Evolutionary conservation across 2,797 vertebrate genomes (phyloP), one percentile per base, ranked within the genome.

Genomic region (Coendou prehensilis): DNA sequence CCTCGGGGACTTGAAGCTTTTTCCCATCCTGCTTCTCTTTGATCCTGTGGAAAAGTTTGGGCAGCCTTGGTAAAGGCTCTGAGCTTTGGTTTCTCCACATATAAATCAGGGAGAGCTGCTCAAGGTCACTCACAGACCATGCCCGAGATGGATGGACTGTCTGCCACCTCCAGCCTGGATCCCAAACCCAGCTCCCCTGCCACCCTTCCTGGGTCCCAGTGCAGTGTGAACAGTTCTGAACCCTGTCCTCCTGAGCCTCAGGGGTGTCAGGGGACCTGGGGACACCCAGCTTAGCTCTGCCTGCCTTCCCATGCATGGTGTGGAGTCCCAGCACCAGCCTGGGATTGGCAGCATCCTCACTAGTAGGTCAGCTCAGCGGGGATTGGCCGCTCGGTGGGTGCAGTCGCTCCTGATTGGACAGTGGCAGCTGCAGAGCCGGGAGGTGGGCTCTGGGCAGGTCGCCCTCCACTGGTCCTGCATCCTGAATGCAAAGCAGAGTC

Each of bases 391-490:
- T 59, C 13, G 2, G 80, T 75, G 85, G 98, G 89, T 78, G 93
- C 97, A 93, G 97, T 95, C 6, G 22, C 57, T 98, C 96, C 97
- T 97, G 94, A 98, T 97, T 98, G 98, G 98, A 95, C 76, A 4
- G 87, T 47, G 63, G 95, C 91, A 85, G 95, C 97, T 96, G 96
- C 97, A 97, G 96, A 95, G 97, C 92, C 18, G 3, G 41, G 73
- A 81, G 18, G 67, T 56, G 67, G 88, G 61, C 91, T 96, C 37
- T 33, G 37, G 69, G 93, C 73, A 41, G 91, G 28, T 88, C 54
- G 84, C 41, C 89, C 89, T 67, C 93, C 14, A 5, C 64, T 50
- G 57, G 15, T 67, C 52, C 23, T 28, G 11, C 45, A 50, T 87
- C n/a, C 75, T n/a, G 67, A 79, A 89, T 37, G 63, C 84, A 86